Conservation (phyloP, 2,888 invertebrate genomes). For the Tetragonula carbonaria region DNA sequence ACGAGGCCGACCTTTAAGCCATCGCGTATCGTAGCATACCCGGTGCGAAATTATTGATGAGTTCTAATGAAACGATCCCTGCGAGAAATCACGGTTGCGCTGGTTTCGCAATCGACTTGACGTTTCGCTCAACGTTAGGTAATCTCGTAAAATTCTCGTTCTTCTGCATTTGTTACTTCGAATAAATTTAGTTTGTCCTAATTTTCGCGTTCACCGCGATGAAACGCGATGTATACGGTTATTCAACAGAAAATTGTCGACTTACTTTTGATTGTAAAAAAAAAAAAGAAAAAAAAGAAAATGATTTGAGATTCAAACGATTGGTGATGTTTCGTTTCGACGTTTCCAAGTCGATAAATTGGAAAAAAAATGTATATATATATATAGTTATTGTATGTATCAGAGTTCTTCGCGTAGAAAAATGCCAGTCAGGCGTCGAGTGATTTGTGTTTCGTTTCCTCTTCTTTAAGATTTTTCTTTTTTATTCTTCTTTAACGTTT, state of each 20-base stretch:
- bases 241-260: neutral
- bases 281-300: neutral
- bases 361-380: neutral
- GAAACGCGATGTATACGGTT: too few species aligned
- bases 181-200: too few species aligned
- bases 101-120: neutral
- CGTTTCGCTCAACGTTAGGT: neutral
- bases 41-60: conserved; percentile 14
- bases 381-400: neutral
- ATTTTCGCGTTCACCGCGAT: too few species aligned
- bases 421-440: too few species aligned
- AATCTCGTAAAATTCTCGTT: neutral
- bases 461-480: too few species aligned
- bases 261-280: neutral
- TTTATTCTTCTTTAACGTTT: too few species aligned
- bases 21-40: neutral
- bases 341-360: neutral
- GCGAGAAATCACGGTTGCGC: neutral
- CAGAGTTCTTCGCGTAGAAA: too few species aligned
- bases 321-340: neutral
- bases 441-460: too few species aligned
- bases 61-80: conserved; percentile 18
- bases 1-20: neutral
- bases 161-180: neutral
- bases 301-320: too few species aligned